These are phyloP conservation scores for Lapara coniferarum DNA, from an alignment of 2,888 invertebrate species.

Conservation along the genomic window DNA sequence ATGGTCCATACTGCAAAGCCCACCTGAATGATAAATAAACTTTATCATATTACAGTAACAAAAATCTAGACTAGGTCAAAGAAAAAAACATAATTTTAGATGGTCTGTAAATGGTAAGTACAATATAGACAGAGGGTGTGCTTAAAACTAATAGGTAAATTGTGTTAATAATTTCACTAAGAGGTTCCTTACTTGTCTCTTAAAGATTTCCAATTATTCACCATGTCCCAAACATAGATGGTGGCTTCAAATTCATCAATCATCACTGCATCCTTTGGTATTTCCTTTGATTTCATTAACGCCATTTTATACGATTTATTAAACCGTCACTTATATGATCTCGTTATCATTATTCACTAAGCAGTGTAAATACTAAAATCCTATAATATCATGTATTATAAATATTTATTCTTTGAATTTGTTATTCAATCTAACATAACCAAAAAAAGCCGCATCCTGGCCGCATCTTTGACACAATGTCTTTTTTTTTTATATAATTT, in stretches of 20 bases:
- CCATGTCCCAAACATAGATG: slow-evolving; percentile 82
- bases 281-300: slow-evolving; percentile 72
- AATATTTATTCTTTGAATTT: too few relatives aligned
- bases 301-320: slow-evolving; percentile 74
- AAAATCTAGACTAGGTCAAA: too few relatives aligned
- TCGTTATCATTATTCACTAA: not conserved
- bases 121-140: too few relatives aligned
- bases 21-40: slow-evolving; percentile 56
- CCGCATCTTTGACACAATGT: not conserved
- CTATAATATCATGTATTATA: too few relatives aligned
- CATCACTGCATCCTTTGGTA: slow-evolving; percentile 85
- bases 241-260: slow-evolving; percentile 84
- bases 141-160: too few relatives aligned
- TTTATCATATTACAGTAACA: too few relatives aligned
- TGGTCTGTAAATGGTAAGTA: too few relatives aligned
- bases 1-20: slow-evolving; percentile 78
- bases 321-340: not conserved
- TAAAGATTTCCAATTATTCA: slow-evolving; percentile 83
- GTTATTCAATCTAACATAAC: not conserved
- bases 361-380: not conserved
- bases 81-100: too few relatives aligned
- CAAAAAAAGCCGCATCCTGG: not conserved
- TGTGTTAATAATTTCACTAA: not conserved
- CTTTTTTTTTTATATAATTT: too few relatives aligned
- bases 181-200: slow-evolving; percentile 83